Evolutionary conservation across 2,113 vertebrate species (phyloP), one percentile per base, ranked within the genome.

Genomic region (Myrmophylax atrothorax): DNA sequence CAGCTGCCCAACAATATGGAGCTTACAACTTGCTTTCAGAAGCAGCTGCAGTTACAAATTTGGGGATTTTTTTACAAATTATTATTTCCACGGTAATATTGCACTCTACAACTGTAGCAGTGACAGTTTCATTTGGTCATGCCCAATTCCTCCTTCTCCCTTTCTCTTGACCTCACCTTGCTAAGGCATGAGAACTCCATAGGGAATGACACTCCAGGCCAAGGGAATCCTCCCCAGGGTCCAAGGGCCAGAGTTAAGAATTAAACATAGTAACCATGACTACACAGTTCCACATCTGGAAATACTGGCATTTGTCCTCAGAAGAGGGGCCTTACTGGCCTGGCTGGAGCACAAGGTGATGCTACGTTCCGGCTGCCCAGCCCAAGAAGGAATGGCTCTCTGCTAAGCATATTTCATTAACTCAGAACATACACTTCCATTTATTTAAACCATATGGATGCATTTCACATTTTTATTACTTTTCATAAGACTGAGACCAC

Each of bases 361-460:
- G 2, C 70, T 20, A 14, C 38, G 37, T 75, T 62, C 44, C 77
- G 29, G 37, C 49, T 70, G 64, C 53, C 35, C 1, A 1, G 44
- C 70, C 63, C 68, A 10, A 86, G 91, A 38, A 91, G 66, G 80
- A 67, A n/a, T 11, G 31, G 37, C 44, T 75, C 67, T 84, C 46
- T 0, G 3, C 83, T 59, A 12, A 53, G 89, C 37, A 3, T 52
- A 70, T 52, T 79, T n/a, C 69, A 60, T 63, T 84, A 91, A 74
- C 75, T 64, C 38, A 23, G 76, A 79, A 35, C 64, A 90, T 67
- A 53, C 18, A 0, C 47, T 40, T 40, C 24, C 44, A 18, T 73
- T 79, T 84, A 59, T 20, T 56, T 53, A 93, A 97, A 87, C 91
- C 93, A 76, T 52, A 82, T 31, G 78, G 76, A 56, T 55, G 42